phyloP scores from a whole-genome alignment of 2,888 invertebrate genomes.

The Drosophila testacea region DNA sequence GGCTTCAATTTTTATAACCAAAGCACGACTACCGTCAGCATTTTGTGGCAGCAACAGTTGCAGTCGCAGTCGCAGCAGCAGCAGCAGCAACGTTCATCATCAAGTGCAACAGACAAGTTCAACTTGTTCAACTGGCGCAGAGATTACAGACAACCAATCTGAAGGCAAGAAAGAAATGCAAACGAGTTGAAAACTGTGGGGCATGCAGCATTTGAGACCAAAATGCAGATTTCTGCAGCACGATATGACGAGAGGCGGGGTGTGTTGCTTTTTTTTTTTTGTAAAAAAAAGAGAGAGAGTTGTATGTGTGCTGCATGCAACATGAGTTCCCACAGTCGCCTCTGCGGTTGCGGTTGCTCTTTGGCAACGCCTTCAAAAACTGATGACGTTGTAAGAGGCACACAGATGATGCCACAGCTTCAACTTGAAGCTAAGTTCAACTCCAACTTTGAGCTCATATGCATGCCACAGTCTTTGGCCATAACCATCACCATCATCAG shows the following conservation, averaged over 20 bases:
- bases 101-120: conserved; percentile 61
- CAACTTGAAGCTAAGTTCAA: conserved; percentile 28
- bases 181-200: conserved; percentile 61
- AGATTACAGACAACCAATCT: conserved; percentile 74
- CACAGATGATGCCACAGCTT: conserved; percentile 54
- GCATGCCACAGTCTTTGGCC: conserved; percentile 51
- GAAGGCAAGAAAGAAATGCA: conserved; percentile 62
- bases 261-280: conserved; percentile 2
- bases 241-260: conserved; percentile 56
- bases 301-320: conserved; percentile 76
- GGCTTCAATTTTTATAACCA: conserved; percentile 80
- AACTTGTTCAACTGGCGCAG: conserved; percentile 43
- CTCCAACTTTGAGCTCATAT: conserved; percentile 52
- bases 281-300: not conserved
- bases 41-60: conserved; percentile 20
- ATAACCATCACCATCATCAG: conserved; percentile 38
- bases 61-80: not conserved
- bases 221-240: conserved; percentile 80
- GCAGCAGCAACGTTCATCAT: conserved; percentile 38
- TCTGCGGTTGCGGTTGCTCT: conserved; percentile 78
- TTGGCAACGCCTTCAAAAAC: conserved; percentile 78
- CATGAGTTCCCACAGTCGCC: conserved; percentile 75
- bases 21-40: conserved; percentile 78
- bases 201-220: conserved; percentile 25
- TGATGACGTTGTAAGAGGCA: conserved; percentile 77